Evolutionary conservation across 2,888 invertebrate species (phyloP).

Genomic region (Polyploca ridens): DNA sequence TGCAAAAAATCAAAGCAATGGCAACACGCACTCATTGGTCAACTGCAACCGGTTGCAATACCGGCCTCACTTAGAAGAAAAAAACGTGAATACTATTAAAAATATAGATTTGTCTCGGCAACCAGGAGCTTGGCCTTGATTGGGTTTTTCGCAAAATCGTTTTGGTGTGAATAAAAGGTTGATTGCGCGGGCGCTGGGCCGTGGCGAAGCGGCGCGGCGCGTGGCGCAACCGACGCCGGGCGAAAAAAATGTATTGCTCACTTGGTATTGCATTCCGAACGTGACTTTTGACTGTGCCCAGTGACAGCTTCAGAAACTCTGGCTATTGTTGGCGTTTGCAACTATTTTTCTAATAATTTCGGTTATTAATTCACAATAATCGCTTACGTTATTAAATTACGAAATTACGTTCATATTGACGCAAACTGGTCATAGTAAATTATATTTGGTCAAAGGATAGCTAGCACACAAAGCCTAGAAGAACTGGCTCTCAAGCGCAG

Average conservation of each 20-base stretch:
- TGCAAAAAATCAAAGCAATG: conserved; percentile 27
- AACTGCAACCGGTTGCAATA: conserved; percentile 59
- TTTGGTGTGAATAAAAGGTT: conserved; percentile 47
- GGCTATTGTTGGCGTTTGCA: not conserved
- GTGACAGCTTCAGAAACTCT: not conserved
- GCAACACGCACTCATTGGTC: conserved; percentile 64
- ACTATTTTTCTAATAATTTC: not conserved
- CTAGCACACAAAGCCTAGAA: too few species aligned
- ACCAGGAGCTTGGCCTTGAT: conserved; percentile 70
- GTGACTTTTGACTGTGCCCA: conserved; percentile 42
- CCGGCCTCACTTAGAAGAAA: conserved; percentile 23
- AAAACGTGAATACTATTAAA: conserved; percentile 59
- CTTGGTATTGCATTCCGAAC: conserved; percentile 57
- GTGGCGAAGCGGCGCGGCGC: conserved; percentile 46
- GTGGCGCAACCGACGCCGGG: conserved; percentile 36
- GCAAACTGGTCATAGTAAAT: too few species aligned
- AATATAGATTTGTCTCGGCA: conserved; percentile 75
- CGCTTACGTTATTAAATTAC: too few species aligned
- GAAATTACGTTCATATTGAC: too few species aligned
- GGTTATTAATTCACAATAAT: not conserved
- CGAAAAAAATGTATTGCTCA: conserved; percentile 56
- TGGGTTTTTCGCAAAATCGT: conserved; percentile 63
- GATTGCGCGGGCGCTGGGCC: conserved; percentile 67
- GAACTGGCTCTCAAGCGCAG: too few species aligned
- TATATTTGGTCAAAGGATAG: too few species aligned